Conservation (phyloP, 2,113 vertebrate species). For the Isichthys henryi region DNA sequence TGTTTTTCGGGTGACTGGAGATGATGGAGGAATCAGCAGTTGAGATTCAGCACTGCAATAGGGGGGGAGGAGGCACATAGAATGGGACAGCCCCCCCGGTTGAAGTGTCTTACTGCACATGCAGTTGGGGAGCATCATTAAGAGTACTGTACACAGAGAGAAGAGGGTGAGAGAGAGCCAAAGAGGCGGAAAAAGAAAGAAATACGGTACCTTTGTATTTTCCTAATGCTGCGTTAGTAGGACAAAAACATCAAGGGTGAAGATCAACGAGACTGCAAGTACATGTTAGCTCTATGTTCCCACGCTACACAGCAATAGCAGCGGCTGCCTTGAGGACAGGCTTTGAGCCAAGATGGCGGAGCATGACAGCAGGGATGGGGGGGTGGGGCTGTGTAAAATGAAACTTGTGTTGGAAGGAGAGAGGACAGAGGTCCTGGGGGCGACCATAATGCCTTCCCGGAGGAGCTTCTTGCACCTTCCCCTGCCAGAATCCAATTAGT, state of each 20-base stretch:
- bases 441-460: conserved; percentile 28
- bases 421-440: conserved; percentile 25
- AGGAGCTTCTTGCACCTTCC: conserved; percentile 28
- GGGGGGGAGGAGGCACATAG: neutral
- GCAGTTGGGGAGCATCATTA: neutral
- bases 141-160: neutral
- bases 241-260: conserved; percentile 57
- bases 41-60: neutral
- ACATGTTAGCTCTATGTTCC: neutral
- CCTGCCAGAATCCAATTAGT: conserved; percentile 30
- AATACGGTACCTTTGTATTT: conserved; percentile 96
- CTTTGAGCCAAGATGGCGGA: neutral
- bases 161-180: neutral
- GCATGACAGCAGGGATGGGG: neutral
- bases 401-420: conserved; percentile 19
- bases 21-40: neutral
- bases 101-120: neutral
- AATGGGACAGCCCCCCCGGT: neutral
- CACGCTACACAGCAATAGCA: neutral
- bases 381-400: conserved; percentile 7
- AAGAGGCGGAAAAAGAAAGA: conserved; percentile 29
- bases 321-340: conserved; percentile 8
- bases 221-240: conserved; percentile 95
- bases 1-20: neutral
- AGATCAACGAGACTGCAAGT: conserved; percentile 13